Evolutionary conservation across 1,140 invertebrate species (phyloP).

Genomic region (Lerema accius): DNA sequence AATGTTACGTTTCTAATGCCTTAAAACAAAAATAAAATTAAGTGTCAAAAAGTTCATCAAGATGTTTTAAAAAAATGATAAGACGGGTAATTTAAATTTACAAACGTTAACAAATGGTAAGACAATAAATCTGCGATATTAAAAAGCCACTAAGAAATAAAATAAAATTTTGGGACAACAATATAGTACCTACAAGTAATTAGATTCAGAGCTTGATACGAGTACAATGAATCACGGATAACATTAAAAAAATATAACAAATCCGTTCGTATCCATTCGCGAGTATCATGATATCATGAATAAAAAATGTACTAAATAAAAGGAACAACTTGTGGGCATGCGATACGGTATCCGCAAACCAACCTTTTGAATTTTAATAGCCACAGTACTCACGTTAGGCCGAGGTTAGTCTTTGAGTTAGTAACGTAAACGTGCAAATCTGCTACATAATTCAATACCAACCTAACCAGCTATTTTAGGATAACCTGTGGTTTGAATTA

Average conservation of each 20-base stretch:
- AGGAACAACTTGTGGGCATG: constrained; percentile 42
- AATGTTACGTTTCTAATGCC: no score
- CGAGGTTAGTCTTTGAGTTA: constrained; percentile 3
- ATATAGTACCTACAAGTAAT: no score
- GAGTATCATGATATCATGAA: constrained; percentile 12
- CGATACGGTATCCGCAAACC: constrained; percentile 41
- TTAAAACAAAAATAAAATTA: no score
- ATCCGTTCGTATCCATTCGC: constrained; percentile 1
- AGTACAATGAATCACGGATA: no score
- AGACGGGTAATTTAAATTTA: no score
- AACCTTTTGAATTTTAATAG: constrained; percentile 64
- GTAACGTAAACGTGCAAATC: background rate
- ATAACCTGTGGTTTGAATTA: background rate
- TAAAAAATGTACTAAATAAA: constrained; percentile 33
- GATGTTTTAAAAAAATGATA: no score
- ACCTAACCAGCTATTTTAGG: background rate
- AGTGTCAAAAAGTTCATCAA: no score
- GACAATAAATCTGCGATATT: no score
- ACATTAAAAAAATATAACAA: background rate
- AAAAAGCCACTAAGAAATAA: no score
- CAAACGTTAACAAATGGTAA: no score
- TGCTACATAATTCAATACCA: background rate
- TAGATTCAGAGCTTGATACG: no score
- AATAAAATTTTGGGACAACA: no score
- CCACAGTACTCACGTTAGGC: constrained; percentile 10